phyloP scores from a whole-genome alignment of 2,888 invertebrate species.

The Bembecia ichneumoniformis region DNA sequence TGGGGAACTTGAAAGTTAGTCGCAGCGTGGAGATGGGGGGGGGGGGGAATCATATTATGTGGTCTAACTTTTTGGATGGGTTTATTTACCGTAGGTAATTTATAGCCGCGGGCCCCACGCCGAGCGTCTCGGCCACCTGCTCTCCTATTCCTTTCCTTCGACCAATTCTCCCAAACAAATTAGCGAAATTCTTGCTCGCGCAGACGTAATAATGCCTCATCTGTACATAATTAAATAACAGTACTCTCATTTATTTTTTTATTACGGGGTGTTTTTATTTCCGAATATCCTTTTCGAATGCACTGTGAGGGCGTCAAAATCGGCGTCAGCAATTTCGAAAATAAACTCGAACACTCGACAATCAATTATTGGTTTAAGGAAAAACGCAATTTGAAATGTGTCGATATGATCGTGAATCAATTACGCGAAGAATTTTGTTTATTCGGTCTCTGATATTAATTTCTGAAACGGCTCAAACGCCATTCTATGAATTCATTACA shows the following conservation, averaged over 20 bases:
- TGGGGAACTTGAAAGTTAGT: slow-evolving; percentile 26
- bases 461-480: slow-evolving; percentile 35
- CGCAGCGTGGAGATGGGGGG: not conserved
- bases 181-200: slow-evolving; percentile 16
- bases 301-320: no score
- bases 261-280: no score
- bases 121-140: slow-evolving; percentile 23
- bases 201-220: slow-evolving; percentile 4
- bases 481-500: slow-evolving; percentile 35
- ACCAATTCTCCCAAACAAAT: slow-evolving; percentile 24
- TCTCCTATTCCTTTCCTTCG: slow-evolving; percentile 24
- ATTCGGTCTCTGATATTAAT: slow-evolving; percentile 29
- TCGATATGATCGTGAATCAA: slow-evolving; percentile 10
- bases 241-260: no score
- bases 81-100: slow-evolving; percentile 21
- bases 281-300: no score
- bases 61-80: slow-evolving; percentile 25
- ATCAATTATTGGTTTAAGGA: no score
- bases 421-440: slow-evolving; percentile 25
- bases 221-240: no score
- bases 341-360: no score
- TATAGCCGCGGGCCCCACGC: slow-evolving; percentile 19
- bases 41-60: slow-evolving; percentile 25
- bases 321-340: no score
- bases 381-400: no score